phyloP scores from a whole-genome alignment of 2,113 vertebrate species.

The Rynchops niger region DNA sequence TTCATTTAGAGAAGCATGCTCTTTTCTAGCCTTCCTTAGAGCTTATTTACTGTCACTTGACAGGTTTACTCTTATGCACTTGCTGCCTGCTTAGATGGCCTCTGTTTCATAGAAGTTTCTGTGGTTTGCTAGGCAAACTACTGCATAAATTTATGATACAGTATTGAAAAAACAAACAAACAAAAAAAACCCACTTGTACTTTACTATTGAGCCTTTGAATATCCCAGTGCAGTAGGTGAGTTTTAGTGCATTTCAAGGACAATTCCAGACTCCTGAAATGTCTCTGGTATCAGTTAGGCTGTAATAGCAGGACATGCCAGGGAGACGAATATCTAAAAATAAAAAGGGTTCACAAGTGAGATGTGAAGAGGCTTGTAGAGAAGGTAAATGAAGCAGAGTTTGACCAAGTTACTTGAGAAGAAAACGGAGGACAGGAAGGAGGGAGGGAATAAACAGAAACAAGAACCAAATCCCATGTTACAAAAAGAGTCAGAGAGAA shows the following conservation, averaged over 20 bases:
- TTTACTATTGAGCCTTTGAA: background rate
- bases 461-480: background rate
- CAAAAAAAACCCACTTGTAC: background rate
- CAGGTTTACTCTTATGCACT: background rate
- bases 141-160: background rate
- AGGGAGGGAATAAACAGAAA: background rate
- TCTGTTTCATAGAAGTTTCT: background rate
- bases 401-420: background rate
- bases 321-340: background rate
- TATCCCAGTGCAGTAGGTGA: background rate
- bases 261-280: background rate
- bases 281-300: background rate
- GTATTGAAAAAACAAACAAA: background rate
- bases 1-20: background rate
- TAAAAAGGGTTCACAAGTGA: background rate
- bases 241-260: background rate
- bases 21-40: background rate
- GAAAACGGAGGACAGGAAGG: background rate
- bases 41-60: background rate
- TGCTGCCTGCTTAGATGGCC: background rate
- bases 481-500: background rate
- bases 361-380: background rate
- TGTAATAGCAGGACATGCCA: background rate
- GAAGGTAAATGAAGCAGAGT: background rate
- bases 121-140: background rate